Evolutionary conservation across 2,797 vertebrate genomes (phyloP), one percentile per base, ranked within the genome.

Genomic region (Sebastolobus alascanus): DNA sequence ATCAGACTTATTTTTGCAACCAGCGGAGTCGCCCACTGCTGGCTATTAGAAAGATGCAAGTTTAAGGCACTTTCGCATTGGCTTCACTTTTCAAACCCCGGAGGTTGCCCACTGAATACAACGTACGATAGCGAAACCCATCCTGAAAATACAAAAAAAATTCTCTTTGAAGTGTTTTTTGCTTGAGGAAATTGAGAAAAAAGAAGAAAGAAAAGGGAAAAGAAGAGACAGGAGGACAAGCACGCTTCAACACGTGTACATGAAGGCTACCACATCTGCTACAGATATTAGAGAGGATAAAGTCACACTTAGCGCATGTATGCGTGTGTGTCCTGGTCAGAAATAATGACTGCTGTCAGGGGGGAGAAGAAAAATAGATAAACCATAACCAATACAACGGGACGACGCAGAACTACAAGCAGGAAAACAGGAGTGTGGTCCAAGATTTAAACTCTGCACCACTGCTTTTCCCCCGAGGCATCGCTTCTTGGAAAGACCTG

Each of bases 201-300:
- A 76, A 68, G 22, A 27, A 71, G 20, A 56, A 11, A 12, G 12
- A 20, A 25, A 60, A 50, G 4, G 27, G 59, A 63, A 68, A 50
- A 50, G 18, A 65, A 5, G 37, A 61, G 58, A 76, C 56, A 60
- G 14, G 38, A 58, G 22, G 52, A 77, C 50, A 79, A 80, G 71
- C 54, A 73, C 31, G 5, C 61, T 80, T 61, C 79, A 85, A 82
- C 69, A 84, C 46, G 20, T 86, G 76, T 54, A 73, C 68, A 61
- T 80, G 64, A 83, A 68, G 73, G 80, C 64, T 64, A 64, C 59
- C 61, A 87, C 90, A 91, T 93, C 90, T 93, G 92, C 79, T 84
- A 63, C 82, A 87, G 70, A 84, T 89, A 80, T 92, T 90, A 86
- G 43, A 75, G 65, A 54, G 35, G 81, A 66, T 68, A 70, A 75